Base-by-base conservation (phyloP, 2,888 invertebrate genomes). In the Leucozona laternaria region DNA sequence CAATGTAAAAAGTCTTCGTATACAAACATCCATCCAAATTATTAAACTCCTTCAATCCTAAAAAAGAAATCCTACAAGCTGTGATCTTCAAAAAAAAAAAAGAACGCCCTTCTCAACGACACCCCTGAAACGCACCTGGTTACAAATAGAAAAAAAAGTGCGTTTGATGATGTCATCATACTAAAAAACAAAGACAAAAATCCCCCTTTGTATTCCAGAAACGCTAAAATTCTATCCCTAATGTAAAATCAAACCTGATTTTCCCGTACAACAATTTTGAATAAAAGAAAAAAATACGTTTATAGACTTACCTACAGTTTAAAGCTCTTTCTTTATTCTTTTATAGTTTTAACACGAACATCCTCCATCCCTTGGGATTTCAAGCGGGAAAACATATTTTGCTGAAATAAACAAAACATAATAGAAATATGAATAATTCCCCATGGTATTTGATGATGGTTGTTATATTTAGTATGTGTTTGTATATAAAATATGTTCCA, bases 181-280 rank as follows among this genome's bases (percentile, higher is more conserved):
- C 10, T 8, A 8, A 28, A 58, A 17, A 34, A 11, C 0, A 10
- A 20, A 20, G 2, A 57, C 17, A 34, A 17, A 57, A 17, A 57
- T 34, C 4, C 17, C n/a, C 37, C 15, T 37, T 20, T 28, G 28
- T 28, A 22, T 60, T 37, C 37, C 10, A 4, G 15, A 60, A n/a
- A 25, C 40, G 4, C 5, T 58, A 20, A 58, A 10, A 8, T 22
- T 60, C 15, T 13, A 48, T 48, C 60, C 60, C 60, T 22, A 40
- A 15, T 40, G 40, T 60, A 40, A 60, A 40, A 22, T 40, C 7
- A 60, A 60, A 40, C 60, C 22, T 40, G 60, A 60, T 40, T 60
- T 40, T n/a, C 22, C 15, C 0, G 22, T 40, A 20, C 0, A 22
- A 22, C n/a, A 15, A 22, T 22, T 22, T 10, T 20, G 8, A n/a